Conservation (phyloP, 2,113 vertebrate genomes). For the Vombatus ursinus region DNA sequence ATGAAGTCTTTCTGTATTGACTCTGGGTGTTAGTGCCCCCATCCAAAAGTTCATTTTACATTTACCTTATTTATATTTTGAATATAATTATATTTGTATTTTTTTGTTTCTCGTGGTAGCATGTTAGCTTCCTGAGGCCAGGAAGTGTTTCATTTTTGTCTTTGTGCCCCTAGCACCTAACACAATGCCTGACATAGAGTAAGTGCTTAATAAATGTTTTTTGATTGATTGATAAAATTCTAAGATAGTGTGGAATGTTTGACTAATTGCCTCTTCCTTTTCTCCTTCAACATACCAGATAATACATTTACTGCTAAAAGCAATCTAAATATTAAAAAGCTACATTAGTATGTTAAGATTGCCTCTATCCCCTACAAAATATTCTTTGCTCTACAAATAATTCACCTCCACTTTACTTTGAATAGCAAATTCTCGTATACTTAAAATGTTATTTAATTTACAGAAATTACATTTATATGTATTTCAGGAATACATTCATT, state of each 20-base stretch:
- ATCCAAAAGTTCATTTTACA: not conserved
- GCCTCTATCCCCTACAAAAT: not conserved
- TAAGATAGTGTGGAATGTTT: not conserved
- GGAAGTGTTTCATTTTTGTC: not conserved
- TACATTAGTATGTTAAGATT: not conserved
- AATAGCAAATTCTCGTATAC: not conserved
- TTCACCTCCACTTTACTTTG: not conserved
- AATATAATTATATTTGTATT: not conserved
- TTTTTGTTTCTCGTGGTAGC: not conserved
- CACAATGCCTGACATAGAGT: not conserved
- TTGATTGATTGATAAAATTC: not conserved
- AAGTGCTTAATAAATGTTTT: not conserved
- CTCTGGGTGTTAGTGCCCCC: not conserved
- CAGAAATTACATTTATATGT: not conserved
- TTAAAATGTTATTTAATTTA: not conserved
- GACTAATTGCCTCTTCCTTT: not conserved
- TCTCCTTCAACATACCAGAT: not conserved
- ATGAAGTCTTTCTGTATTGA: not conserved
- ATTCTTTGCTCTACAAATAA: not conserved
- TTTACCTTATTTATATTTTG: not conserved
- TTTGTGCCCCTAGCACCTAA: not conserved
- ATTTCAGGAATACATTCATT: not conserved
- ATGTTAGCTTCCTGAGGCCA: not conserved
- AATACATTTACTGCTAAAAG: not conserved
- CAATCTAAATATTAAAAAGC: not conserved